Base-by-base conservation (phyloP, 2,113 vertebrate genomes). In the Drymodes brunneopygia region DNA sequence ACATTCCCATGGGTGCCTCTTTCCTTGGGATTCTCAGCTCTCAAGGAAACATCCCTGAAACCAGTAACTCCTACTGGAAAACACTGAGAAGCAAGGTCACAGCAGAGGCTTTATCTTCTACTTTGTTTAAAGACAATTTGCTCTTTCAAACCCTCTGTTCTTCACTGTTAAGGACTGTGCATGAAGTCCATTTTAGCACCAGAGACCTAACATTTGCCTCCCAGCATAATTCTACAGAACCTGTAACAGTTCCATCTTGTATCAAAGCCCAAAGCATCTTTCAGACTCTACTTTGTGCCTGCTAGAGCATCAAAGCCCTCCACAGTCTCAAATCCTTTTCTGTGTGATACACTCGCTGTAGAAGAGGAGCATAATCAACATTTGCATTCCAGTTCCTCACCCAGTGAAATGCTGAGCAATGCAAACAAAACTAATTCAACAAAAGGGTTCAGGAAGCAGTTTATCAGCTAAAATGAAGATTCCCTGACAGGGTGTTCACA, bases 91-190 rank as follows among this genome's bases (percentile, higher is more conserved):
- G 56, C 60, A 86, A 88, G 84, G 77, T 89, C 91, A 78, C 56
- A 62, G 61, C 48, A 71, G 31, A 35, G 40, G 9, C 50, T 42
- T 94, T 95, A 93, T 86, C 75, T 86, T 74, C 62, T 56, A 45
- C 40, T 85, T 69, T 61, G 36, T 89, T 95, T 85, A 69, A 82
- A 71, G 28, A 71, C 40, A 86, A 36, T 35, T 80, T 82, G 56
- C 48, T 81, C 77, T 58, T 90, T 57, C 73, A 86, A 92, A 28
- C 13, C 7, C 53, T 45, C 69, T 42, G 45, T n/a, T 91, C 86
- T 84, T 31, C 78, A 66, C 54, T 70, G 7, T 48, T 40, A 45
- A 48, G 25, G 45, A 56, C 44, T 40, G n/a, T 60, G 57, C n/a
- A 69, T 31, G n/a, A 70, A 79, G 78, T 45, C 86, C 3, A 29